phyloP scores from a whole-genome alignment of 2,113 vertebrate genomes.

The Dromaius novaehollandiae region DNA sequence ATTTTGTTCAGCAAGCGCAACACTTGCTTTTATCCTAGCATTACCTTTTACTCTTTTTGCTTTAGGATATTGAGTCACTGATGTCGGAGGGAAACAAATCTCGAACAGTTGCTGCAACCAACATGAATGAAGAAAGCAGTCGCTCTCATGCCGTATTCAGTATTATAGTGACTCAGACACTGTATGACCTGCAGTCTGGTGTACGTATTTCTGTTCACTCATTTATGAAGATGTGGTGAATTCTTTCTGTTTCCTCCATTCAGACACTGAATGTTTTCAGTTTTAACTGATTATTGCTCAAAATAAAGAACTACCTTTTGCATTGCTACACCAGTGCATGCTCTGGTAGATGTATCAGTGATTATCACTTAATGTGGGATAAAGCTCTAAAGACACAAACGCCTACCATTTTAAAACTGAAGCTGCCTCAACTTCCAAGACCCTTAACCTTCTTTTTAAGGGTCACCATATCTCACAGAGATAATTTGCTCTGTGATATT shows the following conservation, averaged over 20 bases:
- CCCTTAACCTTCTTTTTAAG: neutral
- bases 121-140: slow-evolving; percentile 96
- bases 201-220: slow-evolving; percentile 67
- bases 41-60: slow-evolving; percentile 26
- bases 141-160: slow-evolving; percentile 90
- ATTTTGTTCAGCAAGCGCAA: neutral
- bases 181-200: slow-evolving; percentile 86
- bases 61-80: slow-evolving; percentile 85
- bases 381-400: neutral
- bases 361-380: neutral
- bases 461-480: neutral
- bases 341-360: neutral
- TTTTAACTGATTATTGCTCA: too few relatives aligned
- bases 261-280: too few relatives aligned
- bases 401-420: neutral
- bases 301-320: neutral
- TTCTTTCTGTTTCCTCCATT: neutral
- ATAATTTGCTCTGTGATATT: neutral
- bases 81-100: slow-evolving; percentile 98
- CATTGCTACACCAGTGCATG: neutral
- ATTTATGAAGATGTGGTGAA: neutral
- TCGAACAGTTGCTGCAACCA: slow-evolving; percentile 92
- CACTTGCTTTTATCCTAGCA: neutral
- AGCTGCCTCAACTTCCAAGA: neutral
- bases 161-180: slow-evolving; percentile 88